Evolutionary conservation across 1,140 invertebrate genomes (phyloP), one percentile per base, ranked within the genome.

Genomic region (Sitophilus oryzae): DNA sequence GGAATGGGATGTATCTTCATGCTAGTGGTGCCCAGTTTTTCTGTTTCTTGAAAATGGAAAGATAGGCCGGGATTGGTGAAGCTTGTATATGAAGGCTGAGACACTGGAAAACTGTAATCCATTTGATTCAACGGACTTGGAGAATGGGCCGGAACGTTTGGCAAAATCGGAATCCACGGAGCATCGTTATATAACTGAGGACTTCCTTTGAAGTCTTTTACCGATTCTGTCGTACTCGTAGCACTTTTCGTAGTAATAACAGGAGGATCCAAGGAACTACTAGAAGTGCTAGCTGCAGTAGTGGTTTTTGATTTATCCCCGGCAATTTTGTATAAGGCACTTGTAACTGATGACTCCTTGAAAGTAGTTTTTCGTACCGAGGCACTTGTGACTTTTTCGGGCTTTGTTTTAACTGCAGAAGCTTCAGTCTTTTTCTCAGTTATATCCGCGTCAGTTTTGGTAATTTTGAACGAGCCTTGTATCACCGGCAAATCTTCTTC

Each of bases 1-100:
- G 82, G 82, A 61, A 85, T 79, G 8, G 81, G 81, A 64, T 84
- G 81, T 36, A 80, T 72, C 66, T 75, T 76, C 4, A 76, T 70
- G 58, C 74, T 76, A 49, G 71, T 74, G 5, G 74, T 74, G 10
- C 77, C 78, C 34, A 80, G 66, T 21, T 72, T 74, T 71, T 77
- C 74, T 62, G 73, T 73, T 63, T 77, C 69, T 62, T 75, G 73
- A 38, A 72, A 51, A 30, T 76, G 70, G 21, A 73, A 73, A 16
- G 74, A 73, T 62, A 80, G 74, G 49, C 80, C 76, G 1, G 81
- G 80, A 46, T 81, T 77, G 20, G 79, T 81, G 64, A 83, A 85
- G 61, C 82, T 84, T 4, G 81, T 83, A 50, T 85, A 85, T 43
- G 82, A 64, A 10, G 80, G 79, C 19, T 47, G 46, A 30, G 25